These are phyloP conservation scores for Tachysurus vachellii DNA, from an alignment of 2,113 vertebrate species.

Conservation along the genomic window DNA sequence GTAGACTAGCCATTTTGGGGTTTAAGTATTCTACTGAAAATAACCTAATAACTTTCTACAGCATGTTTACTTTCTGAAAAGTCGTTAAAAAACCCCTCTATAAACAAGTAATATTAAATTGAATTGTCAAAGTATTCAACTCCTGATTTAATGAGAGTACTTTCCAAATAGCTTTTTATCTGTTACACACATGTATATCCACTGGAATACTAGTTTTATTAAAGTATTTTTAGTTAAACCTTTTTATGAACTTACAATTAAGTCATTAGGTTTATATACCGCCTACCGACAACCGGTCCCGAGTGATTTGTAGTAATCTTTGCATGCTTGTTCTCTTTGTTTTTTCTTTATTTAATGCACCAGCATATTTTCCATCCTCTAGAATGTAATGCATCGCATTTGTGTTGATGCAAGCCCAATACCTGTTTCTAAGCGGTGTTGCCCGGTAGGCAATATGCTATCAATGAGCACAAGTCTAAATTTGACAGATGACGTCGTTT, in stretches of 20 bases:
- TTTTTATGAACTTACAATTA: neutral
- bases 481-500: constrained; percentile 36
- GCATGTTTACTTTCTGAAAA: neutral
- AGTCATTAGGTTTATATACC: neutral
- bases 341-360: neutral
- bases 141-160: neutral
- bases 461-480: neutral
- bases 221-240: neutral
- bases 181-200: neutral
- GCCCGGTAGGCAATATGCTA: constrained; percentile 9
- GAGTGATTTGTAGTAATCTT: neutral
- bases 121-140: neutral
- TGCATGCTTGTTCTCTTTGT: neutral
- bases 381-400: neutral
- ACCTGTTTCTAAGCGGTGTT: neutral
- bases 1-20: neutral
- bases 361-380: neutral
- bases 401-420: constrained; percentile 1
- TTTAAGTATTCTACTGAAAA: neutral
- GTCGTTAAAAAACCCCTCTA: neutral
- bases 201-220: neutral
- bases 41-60: neutral
- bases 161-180: neutral
- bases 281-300: neutral
- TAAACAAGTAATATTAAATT: neutral